phyloP scores from a whole-genome alignment of 2,888 invertebrate species.

The Dromius quadrimaculatus region DNA sequence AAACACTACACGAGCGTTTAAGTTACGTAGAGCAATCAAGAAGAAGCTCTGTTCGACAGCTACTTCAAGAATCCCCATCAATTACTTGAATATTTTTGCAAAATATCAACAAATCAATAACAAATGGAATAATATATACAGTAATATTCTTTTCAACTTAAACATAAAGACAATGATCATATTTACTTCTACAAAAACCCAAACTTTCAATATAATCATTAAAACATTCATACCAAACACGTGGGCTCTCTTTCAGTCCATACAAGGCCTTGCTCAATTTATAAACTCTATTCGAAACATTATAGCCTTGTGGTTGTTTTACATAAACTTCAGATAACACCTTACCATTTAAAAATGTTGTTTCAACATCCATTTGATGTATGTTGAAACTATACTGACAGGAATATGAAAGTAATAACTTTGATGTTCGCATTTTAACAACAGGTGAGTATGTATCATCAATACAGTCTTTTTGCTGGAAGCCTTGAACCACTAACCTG shows the following conservation, averaged over 20 bases:
- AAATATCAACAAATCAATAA: conserved; percentile 51
- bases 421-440: conserved; percentile 55
- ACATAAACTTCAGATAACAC: conserved; percentile 45
- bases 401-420: conserved; percentile 52
- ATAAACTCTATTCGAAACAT: conserved; percentile 45
- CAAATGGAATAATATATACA: conserved; percentile 46
- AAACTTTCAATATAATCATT: conserved; percentile 22
- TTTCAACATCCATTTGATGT: conserved; percentile 46
- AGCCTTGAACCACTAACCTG: conserved; percentile 55
- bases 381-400: conserved; percentile 29
- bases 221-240: conserved; percentile 47
- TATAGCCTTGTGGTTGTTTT: conserved; percentile 46
- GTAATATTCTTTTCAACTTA: not conserved
- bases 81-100: conserved; percentile 29
- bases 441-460: conserved; percentile 58
- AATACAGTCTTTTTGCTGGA: conserved; percentile 54
- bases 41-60: no score
- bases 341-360: conserved; percentile 33
- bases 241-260: conserved; percentile 49
- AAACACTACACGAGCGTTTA: no score
- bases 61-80: no score
- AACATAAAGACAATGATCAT: conserved; percentile 16
- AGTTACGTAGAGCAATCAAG: no score
- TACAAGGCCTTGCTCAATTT: conserved; percentile 49
- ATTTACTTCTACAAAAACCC: not conserved